These are phyloP conservation scores for Isichthys henryi DNA, from an alignment of 2,113 vertebrate species.

Conservation along the genomic window DNA sequence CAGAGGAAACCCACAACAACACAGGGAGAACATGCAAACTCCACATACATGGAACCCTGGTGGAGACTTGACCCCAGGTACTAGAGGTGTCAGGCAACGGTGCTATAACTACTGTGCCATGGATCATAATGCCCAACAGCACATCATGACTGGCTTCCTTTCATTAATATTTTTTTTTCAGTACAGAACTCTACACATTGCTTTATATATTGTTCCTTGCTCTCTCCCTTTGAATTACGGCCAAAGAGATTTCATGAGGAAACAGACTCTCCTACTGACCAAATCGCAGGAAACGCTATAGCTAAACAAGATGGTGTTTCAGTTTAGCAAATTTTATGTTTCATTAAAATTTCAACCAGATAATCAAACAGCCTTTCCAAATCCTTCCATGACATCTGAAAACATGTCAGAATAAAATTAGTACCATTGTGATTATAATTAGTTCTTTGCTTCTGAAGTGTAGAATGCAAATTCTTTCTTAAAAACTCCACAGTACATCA, in stretches of 20 bases:
- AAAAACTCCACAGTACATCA: not conserved
- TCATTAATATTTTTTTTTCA: not conserved
- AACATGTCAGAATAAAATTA: not conserved
- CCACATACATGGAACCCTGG: too few species aligned
- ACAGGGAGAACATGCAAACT: too few species aligned
- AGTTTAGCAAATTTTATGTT: not conserved
- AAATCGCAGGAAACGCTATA: not conserved
- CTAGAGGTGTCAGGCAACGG: too few species aligned
- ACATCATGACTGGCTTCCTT: not conserved
- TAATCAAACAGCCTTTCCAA: not conserved
- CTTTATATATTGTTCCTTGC: not conserved
- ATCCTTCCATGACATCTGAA: not conserved
- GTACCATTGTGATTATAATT: not conserved
- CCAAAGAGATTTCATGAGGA: not conserved
- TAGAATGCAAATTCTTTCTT: not conserved
- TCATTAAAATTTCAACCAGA: not conserved
- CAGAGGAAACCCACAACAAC: too few species aligned
- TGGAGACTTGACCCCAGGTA: too few species aligned
- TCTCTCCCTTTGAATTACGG: not conserved
- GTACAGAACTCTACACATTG: not conserved
- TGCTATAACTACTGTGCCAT: too few species aligned
- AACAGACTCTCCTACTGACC: not conserved
- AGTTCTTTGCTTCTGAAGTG: not conserved
- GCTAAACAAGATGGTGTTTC: not conserved
- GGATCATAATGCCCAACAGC: not conserved